Conservation (phyloP, 2,797 vertebrate genomes). For the Parauchenoglanis punctatus region DNA sequence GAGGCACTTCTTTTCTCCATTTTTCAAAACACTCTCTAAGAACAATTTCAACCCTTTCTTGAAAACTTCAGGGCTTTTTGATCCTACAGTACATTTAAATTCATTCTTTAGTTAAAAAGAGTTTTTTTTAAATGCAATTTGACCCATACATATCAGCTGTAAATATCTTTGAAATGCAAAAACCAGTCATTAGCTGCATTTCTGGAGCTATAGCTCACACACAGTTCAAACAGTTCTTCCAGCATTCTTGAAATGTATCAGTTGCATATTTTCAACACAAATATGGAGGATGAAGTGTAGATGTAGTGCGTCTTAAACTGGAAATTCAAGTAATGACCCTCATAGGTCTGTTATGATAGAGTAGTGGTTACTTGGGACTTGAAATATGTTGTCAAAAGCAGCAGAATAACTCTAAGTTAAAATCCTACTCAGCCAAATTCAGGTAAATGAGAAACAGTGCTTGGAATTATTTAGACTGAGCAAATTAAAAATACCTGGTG, state of each 20-base stretch:
- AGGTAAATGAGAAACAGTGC: not conserved
- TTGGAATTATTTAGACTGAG: not conserved
- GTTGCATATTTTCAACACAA: conserved; percentile 36
- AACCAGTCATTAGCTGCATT: conserved; percentile 34
- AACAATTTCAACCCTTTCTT: conserved; percentile 45
- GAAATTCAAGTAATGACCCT: conserved; percentile 55
- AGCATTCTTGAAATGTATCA: conserved; percentile 45
- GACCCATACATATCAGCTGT: conserved; percentile 25
- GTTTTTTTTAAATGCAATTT: not conserved
- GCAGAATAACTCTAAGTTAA: conserved; percentile 37
- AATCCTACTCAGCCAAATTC: conserved; percentile 24
- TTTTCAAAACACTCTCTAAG: conserved; percentile 51
- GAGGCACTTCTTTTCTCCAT: conserved; percentile 67
- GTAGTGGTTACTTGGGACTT: conserved; percentile 44
- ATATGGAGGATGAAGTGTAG: conserved; percentile 26
- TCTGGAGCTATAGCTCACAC: conserved; percentile 27
- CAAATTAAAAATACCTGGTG: conserved; percentile 9
- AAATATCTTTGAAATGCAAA: conserved; percentile 32
- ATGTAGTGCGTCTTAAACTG: conserved; percentile 24
- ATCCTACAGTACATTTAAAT: conserved; percentile 34
- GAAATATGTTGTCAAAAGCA: conserved; percentile 33
- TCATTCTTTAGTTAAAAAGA: conserved; percentile 21
- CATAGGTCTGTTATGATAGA: conserved; percentile 19
- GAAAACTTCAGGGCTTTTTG: conserved; percentile 22
- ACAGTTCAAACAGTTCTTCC: conserved; percentile 48